These are phyloP conservation scores for Oplegnathus fasciatus DNA, from an alignment of 2,113 vertebrate genomes.

Conservation along the genomic window DNA sequence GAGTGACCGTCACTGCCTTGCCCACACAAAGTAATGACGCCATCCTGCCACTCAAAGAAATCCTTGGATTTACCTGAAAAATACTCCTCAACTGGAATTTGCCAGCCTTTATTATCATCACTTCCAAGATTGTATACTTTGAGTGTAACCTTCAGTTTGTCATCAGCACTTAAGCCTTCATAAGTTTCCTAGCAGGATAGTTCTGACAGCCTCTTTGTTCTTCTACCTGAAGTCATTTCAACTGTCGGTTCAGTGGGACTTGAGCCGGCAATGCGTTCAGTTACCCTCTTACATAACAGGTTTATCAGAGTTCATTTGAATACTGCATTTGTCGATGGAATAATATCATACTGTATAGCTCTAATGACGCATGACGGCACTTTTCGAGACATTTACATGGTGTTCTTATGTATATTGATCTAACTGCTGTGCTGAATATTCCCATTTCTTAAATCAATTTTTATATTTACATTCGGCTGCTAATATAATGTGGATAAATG, in stretches of 20 bases:
- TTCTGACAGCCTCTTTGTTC: constrained; percentile 9
- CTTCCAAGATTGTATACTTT: constrained; percentile 26
- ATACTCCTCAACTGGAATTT: constrained; percentile 12
- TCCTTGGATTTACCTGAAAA: constrained; percentile 20
- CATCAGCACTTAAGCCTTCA: background rate
- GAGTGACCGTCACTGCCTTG: background rate
- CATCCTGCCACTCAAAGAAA: background rate
- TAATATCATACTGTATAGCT: background rate
- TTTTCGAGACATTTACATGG: no score
- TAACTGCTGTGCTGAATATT: no score
- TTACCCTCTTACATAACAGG: background rate
- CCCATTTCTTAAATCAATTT: no score
- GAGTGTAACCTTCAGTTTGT: constrained; percentile 35
- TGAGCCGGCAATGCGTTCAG: background rate
- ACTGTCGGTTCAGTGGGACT: background rate
- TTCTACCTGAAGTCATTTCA: constrained; percentile 9
- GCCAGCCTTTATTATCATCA: constrained; percentile 34
- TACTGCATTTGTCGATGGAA: background rate
- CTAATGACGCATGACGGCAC: background rate
- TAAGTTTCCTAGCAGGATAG: background rate
- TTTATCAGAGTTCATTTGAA: background rate
- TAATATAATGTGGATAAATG: no score
- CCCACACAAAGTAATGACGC: constrained; percentile 7
- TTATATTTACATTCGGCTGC: background rate
- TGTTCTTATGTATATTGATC: no score